Base-by-base conservation (phyloP, 2,113 vertebrate species). In the Microcebus griseorufus region DNA sequence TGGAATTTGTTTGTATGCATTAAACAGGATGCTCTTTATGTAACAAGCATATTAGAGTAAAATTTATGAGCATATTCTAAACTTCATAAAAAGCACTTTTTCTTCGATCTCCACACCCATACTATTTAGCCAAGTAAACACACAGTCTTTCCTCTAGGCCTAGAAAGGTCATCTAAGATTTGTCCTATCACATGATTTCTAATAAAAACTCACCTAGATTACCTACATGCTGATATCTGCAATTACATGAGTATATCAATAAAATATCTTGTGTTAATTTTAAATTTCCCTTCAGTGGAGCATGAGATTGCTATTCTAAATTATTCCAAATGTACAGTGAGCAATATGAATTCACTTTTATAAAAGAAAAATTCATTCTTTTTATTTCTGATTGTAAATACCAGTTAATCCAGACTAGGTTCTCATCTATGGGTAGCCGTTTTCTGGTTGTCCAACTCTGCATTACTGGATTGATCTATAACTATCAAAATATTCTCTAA, bases 1-100 rank as follows among this genome's bases (percentile, higher is more conserved):
- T n/a, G 45, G n/a, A 82, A 76, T 73, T 32, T 83, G 60, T 45
- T 73, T 53, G 22, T 65, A 55, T 53, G 51, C 45, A 72, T 60
- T 83, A 86, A 55, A 95, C 86, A 94, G 83, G 64, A 94, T 82
- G n/a, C 88, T 88, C 94, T 95, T 94, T 88, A 84, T 67, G 91
- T 45, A 60, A 73, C 42, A 70, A 70, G n/a, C 45, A 76, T n/a
- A 70, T 55, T 42, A 88, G 53, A 87, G 55, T 27, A 48, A 96
- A 93, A 83, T 23, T 13, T 76, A 53, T 3, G 67, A 51, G 69
- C 58, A 45, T 73, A 92, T 81, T 90, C 39, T 80, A 55, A 65
- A 90, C 53, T 65, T 93, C 76, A 93, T n/a, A 13, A 79, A 97
- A 96, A 76, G 14, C 39, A 76, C 20, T 67, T 76, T 69, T 89